Base-by-base conservation (phyloP, 2,113 vertebrate species). In the Limnothrissa miodon region DNA sequence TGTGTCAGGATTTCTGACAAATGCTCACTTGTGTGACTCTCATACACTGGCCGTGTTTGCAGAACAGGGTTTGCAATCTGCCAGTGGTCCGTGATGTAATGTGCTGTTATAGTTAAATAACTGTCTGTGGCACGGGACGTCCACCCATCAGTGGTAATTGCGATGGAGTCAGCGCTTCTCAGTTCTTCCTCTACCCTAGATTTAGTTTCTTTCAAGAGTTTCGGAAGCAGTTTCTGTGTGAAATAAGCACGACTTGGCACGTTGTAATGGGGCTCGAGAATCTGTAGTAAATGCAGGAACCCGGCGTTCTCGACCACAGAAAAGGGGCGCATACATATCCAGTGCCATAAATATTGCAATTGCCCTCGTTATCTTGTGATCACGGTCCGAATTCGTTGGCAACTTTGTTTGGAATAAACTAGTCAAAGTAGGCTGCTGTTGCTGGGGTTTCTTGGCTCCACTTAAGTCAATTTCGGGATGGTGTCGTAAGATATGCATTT, bases 1-100 rank as follows among this genome's bases (percentile, higher is more conserved):
- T 48, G 45, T n/a, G 19, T 39, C 39, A 83, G 78, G 11, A 83
- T 53, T 78, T 79, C 45, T 25, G 82, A 42, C 66, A 83, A 33
- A 78, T 51, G 74, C n/a, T n/a, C n/a, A n/a, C n/a, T n/a, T n/a
- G n/a, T n/a, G n/a, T n/a, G n/a, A n/a, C n/a, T n/a, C n/a, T 83
- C 62, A 45, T 70, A 82, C 17, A 82, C 53, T 19, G 45, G 10
- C 8, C 59, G 70, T 74, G 82, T 83, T 25, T 83, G 66, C 15
- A 83, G 70, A 5, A 78, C 70, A 13, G 66, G 56, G 48, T 83
- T 83, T 83, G 42, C 36, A 0, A 62, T 62, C 11, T 62, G 59
- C 59, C 59, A 25, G 29, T 7, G 5, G 2, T 7, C n/a, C 59
- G 59, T 62, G 9, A 62, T 62, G 5, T 62, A 62, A 10, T 62